Percentiles rank a stretch among this genome's conserved stretches.
phyloP scores from a whole-genome alignment of 1,140 invertebrate species.

The Apolygus lucorum region DNA sequence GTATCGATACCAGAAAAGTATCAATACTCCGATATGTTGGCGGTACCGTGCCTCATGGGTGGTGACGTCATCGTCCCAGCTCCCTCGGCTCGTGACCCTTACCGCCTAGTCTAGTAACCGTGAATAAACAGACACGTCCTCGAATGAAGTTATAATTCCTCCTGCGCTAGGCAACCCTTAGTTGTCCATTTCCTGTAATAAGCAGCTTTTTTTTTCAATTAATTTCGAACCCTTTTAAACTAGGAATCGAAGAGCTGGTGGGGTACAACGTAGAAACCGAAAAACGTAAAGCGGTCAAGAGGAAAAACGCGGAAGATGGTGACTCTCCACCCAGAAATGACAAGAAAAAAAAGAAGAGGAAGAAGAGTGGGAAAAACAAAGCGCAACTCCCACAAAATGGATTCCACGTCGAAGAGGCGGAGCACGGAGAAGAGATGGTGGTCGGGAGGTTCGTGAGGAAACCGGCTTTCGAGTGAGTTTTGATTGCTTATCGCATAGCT shows the following conservation, averaged over 20 bases:
- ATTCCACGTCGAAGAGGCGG: background rate
- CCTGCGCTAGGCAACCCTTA: no score
- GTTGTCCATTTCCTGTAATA: no score
- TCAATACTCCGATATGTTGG: no score
- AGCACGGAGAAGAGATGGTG: background rate
- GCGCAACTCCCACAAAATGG: background rate
- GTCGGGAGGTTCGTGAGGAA: background rate
- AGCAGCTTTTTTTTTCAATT: no score
- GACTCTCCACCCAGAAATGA: background rate
- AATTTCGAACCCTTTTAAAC: background rate
- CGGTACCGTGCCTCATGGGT: no score
- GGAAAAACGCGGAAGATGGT: background rate
- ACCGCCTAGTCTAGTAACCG: no score
- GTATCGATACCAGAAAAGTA: no score
- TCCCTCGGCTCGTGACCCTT: no score
- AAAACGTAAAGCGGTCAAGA: conserved; percentile 1
- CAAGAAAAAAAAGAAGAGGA: conserved; percentile 8
- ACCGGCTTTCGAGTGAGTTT: background rate
- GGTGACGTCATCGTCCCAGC: no score
- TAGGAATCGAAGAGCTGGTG: conserved; percentile 23
- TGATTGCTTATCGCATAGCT: background rate
- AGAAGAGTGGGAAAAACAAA: background rate
- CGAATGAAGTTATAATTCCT: no score
- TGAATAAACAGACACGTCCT: no score
- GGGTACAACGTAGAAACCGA: conserved; percentile 19